phyloP scores from a whole-genome alignment of 2,888 invertebrate genomes.

The Drosophila aldrichi region DNA sequence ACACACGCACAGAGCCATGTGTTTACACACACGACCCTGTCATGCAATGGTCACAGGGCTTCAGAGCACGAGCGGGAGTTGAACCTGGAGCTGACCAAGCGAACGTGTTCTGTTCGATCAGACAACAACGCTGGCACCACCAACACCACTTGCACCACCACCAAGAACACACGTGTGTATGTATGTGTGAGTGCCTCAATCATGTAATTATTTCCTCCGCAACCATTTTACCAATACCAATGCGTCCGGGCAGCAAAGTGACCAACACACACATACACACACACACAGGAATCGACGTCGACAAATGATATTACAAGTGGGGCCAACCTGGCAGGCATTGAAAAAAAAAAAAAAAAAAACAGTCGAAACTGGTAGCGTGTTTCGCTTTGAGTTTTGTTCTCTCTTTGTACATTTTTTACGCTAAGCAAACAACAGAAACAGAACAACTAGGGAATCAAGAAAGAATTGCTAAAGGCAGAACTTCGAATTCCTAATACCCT shows the following conservation, averaged over 20 bases:
- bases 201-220: conserved; percentile 85
- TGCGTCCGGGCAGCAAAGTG: conserved; percentile 47
- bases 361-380: conserved; percentile 70
- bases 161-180: conserved; percentile 40
- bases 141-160: conserved; percentile 36
- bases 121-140: conserved; percentile 59
- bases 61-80: conserved; percentile 15
- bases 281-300: conserved; percentile 32
- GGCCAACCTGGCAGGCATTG: conserved; percentile 41
- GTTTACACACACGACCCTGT: conserved; percentile 41
- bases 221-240: conserved; percentile 65
- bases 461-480: not conserved
- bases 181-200: conserved; percentile 79
- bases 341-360: conserved; percentile 22
- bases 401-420: conserved; percentile 53
- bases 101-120: conserved; percentile 78
- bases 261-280: conserved; percentile 47
- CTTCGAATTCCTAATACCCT: conserved; percentile 24
- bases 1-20: conserved; percentile 23
- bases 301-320: conserved; percentile 64
- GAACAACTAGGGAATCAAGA: conserved; percentile 39
- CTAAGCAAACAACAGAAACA: conserved; percentile 56
- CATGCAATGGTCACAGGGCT: conserved; percentile 71
- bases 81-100: conserved; percentile 53
- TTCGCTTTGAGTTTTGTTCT: conserved; percentile 61